These are phyloP conservation scores for Drosophila nigrodunni DNA, from an alignment of 1,140 invertebrate genomes.

Conservation along the genomic window DNA sequence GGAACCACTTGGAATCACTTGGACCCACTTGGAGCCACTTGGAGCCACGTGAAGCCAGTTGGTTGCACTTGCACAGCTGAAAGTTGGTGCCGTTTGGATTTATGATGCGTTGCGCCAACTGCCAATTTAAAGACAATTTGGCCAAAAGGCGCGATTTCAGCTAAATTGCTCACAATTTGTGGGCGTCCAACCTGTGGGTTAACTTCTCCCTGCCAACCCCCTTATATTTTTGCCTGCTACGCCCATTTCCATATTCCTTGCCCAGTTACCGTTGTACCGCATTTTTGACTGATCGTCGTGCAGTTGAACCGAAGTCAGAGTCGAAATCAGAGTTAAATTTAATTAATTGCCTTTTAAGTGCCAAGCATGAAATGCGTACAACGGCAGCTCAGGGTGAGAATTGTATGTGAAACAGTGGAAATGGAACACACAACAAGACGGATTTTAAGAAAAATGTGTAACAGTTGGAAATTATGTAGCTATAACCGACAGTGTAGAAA, in stretches of 20 bases:
- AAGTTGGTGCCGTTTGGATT: constrained; percentile 70
- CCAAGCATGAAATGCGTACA: background rate
- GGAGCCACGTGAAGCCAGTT: background rate
- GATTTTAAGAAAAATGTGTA: background rate
- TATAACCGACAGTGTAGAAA: too few species aligned
- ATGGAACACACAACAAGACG: constrained; percentile 3
- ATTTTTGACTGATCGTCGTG: constrained; percentile 34
- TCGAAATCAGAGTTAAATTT: constrained; percentile 1
- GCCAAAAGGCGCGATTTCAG: constrained; percentile 76
- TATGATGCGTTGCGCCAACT: constrained; percentile 77
- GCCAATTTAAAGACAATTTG: constrained; percentile 84
- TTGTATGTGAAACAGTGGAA: background rate
- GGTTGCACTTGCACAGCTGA: constrained; percentile 4
- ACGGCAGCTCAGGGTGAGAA: background rate
- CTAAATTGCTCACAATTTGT: constrained; percentile 65
- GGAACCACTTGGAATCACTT: too few species aligned
- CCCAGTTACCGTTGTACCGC: background rate
- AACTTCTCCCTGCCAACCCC: background rate
- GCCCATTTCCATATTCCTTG: too few species aligned
- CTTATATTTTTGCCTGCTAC: too few species aligned
- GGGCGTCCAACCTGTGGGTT: constrained; percentile 22
- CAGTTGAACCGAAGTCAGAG: background rate
- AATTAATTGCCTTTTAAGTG: constrained; percentile 47
- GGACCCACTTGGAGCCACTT: too few species aligned
- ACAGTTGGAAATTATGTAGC: too few species aligned